Conservation (phyloP, 2,797 vertebrate genomes). For the Nothura maculosa region DNA sequence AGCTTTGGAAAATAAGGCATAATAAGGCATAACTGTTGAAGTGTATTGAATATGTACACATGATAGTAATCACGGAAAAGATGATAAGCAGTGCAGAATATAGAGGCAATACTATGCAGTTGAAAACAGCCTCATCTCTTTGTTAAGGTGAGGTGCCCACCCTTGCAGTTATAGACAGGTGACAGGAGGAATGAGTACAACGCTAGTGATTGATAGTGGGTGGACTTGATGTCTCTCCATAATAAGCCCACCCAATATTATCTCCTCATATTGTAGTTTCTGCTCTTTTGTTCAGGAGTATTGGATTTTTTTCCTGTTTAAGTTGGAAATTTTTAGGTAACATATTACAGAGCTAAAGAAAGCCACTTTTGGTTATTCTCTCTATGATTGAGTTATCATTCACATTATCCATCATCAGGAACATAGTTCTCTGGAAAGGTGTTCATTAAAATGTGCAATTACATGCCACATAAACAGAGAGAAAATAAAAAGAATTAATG, state of each 20-base stretch:
- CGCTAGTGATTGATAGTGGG: neutral
- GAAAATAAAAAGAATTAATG: neutral
- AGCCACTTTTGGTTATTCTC: neutral
- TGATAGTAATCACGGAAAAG: neutral
- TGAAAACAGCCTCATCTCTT: neutral
- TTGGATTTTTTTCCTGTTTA: neutral
- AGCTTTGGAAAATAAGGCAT: slow-evolving; percentile 10
- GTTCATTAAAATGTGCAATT: neutral
- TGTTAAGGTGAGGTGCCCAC: neutral
- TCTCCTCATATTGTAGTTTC: neutral
- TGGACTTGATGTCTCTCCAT: neutral
- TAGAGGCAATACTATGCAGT: neutral
- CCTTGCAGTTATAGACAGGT: accelerated
- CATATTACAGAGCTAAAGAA: neutral
- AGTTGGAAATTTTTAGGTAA: neutral
- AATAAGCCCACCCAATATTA: neutral
- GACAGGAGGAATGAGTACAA: neutral
- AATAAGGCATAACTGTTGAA: neutral
- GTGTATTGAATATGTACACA: neutral
- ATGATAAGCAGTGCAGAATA: neutral
- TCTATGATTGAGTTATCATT: neutral
- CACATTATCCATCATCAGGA: neutral
- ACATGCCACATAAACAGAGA: neutral
- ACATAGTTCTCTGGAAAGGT: neutral
- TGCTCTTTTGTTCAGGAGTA: neutral